phyloP scores from a whole-genome alignment of 2,113 vertebrate species.

The Apodemus sylvaticus region DNA sequence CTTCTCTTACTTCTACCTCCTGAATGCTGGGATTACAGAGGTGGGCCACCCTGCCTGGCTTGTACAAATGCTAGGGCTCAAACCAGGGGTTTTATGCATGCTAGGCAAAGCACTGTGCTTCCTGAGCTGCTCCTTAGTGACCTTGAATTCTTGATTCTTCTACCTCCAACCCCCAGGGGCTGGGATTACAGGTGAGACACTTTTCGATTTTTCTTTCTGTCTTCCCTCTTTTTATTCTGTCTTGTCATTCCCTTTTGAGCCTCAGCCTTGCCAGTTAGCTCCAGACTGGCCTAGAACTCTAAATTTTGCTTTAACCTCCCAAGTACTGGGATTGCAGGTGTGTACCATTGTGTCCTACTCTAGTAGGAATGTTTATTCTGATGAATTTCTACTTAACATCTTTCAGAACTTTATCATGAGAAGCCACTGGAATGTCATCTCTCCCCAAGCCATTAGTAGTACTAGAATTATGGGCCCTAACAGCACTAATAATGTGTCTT shows the following conservation, averaged over 20 bases:
- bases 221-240: not conserved
- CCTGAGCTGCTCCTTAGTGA: not conserved
- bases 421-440: not conserved
- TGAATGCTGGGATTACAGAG: not conserved
- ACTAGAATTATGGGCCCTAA: not conserved
- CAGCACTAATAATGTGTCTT: not conserved
- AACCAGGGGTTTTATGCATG: not conserved
- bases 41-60: no score
- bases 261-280: not conserved
- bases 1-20: not conserved
- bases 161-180: not conserved
- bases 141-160: not conserved
- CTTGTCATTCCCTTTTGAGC: not conserved
- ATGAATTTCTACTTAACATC: not conserved
- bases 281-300: not conserved
- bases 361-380: not conserved
- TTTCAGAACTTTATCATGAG: not conserved
- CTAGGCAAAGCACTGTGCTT: not conserved
- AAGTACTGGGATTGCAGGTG: not conserved
- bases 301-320: not conserved
- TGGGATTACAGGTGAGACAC: not conserved
- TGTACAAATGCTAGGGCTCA: not conserved
- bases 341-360: not conserved
- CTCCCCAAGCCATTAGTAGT: not conserved
- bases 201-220: not conserved